Evolutionary conservation across 92 coral and sea anemone species (phyloP).

Genomic region (Phenganax marumi): DNA sequence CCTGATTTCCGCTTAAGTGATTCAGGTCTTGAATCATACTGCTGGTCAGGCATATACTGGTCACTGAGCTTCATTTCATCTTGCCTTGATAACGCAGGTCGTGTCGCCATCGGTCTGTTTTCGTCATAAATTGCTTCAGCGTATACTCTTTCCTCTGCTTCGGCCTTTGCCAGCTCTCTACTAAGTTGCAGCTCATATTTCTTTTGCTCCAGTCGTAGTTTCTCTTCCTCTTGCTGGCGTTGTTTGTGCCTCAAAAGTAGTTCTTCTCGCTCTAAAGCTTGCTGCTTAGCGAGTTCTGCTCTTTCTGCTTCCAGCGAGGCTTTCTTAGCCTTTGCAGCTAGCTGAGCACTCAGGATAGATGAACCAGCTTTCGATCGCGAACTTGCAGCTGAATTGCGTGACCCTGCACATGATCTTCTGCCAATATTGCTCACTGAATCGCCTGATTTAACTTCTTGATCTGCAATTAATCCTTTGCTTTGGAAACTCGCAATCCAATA

Average conservation of each 20-base stretch:
- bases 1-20: background rate
- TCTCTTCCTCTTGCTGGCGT: constrained; percentile 14
- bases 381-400: background rate
- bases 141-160: constrained; percentile 17
- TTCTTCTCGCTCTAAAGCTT: constrained; percentile 12
- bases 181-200: constrained; percentile 4
- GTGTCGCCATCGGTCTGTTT: background rate
- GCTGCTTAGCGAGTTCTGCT: background rate
- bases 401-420: background rate
- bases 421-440: constrained; percentile 9
- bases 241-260: background rate
- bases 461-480: background rate
- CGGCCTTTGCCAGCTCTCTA: constrained; percentile 5
- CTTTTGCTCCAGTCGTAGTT: background rate
- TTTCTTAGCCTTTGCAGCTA: constrained; percentile 5
- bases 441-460: background rate
- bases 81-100: background rate
- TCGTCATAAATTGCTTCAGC: background rate
- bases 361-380: background rate
- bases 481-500: background rate
- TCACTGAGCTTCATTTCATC: background rate
- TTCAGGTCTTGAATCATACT: background rate
- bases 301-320: background rate
- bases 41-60: background rate
- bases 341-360: background rate